A percentile compares a stretch with the other conserved stretches of the same genome.
Conservation (phyloP, 2,888 invertebrate genomes). For the Timandra comae region DNA sequence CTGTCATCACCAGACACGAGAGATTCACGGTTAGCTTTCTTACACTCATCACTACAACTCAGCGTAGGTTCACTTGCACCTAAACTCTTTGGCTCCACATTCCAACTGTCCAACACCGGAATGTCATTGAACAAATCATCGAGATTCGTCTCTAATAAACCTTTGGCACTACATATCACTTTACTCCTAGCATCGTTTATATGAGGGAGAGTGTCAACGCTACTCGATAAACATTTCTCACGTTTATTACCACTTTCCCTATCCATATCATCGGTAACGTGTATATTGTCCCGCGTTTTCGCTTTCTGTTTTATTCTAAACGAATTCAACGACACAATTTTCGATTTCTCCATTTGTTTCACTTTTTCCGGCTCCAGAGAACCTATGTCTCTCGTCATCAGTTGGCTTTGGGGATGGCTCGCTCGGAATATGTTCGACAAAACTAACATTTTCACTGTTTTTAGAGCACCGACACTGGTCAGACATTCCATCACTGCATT, state of each 20-base stretch:
- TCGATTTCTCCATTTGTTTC: constrained; percentile 33
- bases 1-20: constrained; percentile 63
- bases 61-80: constrained; percentile 67
- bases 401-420: constrained; percentile 53
- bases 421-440: constrained; percentile 68
- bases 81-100: constrained; percentile 53
- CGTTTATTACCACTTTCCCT: constrained; percentile 37
- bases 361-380: constrained; percentile 34
- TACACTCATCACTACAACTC: constrained; percentile 43
- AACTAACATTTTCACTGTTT: constrained; percentile 73
- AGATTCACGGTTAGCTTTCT: constrained; percentile 50
- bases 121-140: constrained; percentile 67
- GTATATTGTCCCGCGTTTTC: constrained; percentile 54
- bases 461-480: constrained; percentile 58
- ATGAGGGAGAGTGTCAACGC: constrained; percentile 59
- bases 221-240: constrained; percentile 59
- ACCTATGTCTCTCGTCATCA: constrained; percentile 41
- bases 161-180: constrained; percentile 76
- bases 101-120: constrained; percentile 49
- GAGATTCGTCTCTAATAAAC: constrained; percentile 73
- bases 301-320: constrained; percentile 55
- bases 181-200: constrained; percentile 59
- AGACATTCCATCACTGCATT: constrained; percentile 75
- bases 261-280: constrained; percentile 36
- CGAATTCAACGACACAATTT: constrained; percentile 47